phyloP scores from a whole-genome alignment of 2,113 vertebrate species.

The Dromiciops gliroides region DNA sequence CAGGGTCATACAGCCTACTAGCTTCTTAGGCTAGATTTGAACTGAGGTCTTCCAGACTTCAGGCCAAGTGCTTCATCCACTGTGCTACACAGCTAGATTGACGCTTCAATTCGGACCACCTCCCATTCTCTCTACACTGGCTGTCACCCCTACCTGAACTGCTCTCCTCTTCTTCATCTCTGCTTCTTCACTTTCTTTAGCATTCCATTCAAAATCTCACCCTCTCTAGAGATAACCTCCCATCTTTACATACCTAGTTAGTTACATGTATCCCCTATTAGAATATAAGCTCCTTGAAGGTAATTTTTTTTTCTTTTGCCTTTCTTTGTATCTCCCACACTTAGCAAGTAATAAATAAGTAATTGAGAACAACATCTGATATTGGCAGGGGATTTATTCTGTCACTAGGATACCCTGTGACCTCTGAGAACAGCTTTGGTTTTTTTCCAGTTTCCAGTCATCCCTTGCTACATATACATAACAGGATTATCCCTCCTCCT shows the following conservation, averaged over 20 bases:
- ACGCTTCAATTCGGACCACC: not conserved
- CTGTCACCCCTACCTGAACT: not conserved
- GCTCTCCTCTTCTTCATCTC: not conserved
- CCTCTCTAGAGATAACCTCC: not conserved
- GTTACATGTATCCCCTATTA: not conserved
- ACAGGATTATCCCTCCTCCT: not conserved
- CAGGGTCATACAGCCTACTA: no score
- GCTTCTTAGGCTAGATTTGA: no score
- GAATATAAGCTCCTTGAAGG: no score
- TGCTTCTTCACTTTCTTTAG: not conserved
- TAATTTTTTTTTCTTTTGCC: not conserved
- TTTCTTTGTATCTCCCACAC: not conserved
- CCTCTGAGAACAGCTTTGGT: not conserved
- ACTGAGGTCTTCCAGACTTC: not conserved
- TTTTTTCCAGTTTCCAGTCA: not conserved
- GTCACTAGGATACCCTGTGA: not conserved
- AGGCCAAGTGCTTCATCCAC: not conserved
- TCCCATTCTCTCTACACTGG: not conserved
- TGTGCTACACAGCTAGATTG: not conserved
- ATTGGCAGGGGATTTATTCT: not conserved
- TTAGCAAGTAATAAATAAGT: not conserved
- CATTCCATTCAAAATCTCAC: not conserved
- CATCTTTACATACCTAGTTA: not conserved
- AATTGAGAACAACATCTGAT: not conserved
- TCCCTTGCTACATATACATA: not conserved